Evolutionary conservation across 2,797 vertebrate species (phyloP), one percentile per base, ranked within the genome.

Genomic region (Gymnodraco acuticeps): DNA sequence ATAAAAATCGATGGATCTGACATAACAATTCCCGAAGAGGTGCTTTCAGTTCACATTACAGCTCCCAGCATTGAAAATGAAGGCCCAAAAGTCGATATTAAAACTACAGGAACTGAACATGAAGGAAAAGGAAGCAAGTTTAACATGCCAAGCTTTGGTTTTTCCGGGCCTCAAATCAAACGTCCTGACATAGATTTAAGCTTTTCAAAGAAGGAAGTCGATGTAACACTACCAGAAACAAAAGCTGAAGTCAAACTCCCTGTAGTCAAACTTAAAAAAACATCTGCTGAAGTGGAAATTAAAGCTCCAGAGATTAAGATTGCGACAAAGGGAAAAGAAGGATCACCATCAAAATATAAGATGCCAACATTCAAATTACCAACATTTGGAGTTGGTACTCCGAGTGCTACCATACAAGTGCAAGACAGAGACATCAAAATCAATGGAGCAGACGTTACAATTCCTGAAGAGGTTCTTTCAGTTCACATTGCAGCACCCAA

Each of bases 351-450:
- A 19, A 89, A 85, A 69, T 89, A 90, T 64, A 92, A 91, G 74
- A 88, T 91, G 71, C 83, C 94, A 20, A 85, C 81, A 64, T 95
- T 96, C 45, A 85, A 93, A 33, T 78, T 90, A 60, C 94, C 95
- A 0, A 94, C 86, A 43, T 92, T 95, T 77, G 85, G 78, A 9
- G 19, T 88, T 67, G 55, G 59, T 14, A 5, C 67, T 61, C 52
- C 87, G 20, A 87, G 68, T 23, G 2, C 67, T 3, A 58, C 65
- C 62, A 78, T 64, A 3, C 86, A 88, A 51, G 17, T 58, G 55
- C 27, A 80, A n/a, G 72, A 82, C 51, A 70, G 77, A 69, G 54
- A 78, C n/a, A 41, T 75, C 0, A 71, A 84, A 75, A n/a, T 69
- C 0, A 14, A 72, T 10, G 70, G 14, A 45, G 23, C 16, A 41